Evolutionary conservation across 1,140 invertebrate genomes (phyloP), one percentile per base, ranked within the genome.

Genomic region (Drosophila willistoni): DNA sequence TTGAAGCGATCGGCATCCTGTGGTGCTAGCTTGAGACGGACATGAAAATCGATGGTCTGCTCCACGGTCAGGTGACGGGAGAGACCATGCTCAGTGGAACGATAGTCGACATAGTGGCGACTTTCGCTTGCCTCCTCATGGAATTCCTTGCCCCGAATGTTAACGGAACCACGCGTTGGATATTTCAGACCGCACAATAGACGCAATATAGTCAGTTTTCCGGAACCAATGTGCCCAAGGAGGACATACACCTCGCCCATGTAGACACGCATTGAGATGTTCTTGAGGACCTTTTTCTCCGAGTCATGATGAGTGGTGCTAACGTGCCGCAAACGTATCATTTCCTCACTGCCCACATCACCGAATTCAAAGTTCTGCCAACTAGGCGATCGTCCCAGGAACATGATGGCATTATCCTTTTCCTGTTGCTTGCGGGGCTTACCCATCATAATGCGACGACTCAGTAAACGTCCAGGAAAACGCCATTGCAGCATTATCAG

Each of bases 111-210:
- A 12, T 68, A 0, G 19, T 14, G 64, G 0, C 68, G 71, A 17
- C 3, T 7, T 10, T n/a, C 12, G 1, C 33, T 63, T 5, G 12
- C 65, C 10, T 9, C 10, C 1, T 56, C 14, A 34, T 76, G 73
- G 0, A 83, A 29, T 59, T 71, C 64, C 3, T 68, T 34, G 7
- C 68, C 81, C 54, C 64, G 14, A 19, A 70, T 36, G 0, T n/a
- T 5, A 1, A 91, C 64, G 1, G 7, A 39, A 13, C 90, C 90
- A 0, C 65, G 59, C 0, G 68, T 1, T 0, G 83, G 68, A 41
- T 95, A 93, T 1, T 96, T 96, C 10, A 98, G 92, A 2, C 97
- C 98, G 2, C 96, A 97, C 12, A 97, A 93, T 90, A 97, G 95
- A 13, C 94, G 94, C 94, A 98, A 94, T 75, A 95, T 94, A 47